Evolutionary conservation across 2,113 vertebrate genomes (phyloP), one percentile per base, ranked within the genome.

Genomic region (Rhea americana): DNA sequence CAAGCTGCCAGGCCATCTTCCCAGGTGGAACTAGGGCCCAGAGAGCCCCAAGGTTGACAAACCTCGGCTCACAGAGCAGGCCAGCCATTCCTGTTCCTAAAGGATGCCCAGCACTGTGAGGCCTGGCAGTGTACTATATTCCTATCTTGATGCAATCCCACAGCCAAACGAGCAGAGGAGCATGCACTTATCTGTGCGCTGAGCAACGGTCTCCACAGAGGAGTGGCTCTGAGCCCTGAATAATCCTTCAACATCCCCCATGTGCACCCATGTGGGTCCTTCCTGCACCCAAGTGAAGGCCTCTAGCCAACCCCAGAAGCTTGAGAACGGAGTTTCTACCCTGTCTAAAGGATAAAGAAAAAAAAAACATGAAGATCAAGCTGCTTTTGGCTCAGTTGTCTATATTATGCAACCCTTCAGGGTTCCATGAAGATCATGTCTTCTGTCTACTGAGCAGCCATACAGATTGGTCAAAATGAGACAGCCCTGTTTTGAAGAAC

Each of bases 181-280:
- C 1, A 0, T 1, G 18, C 43, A 21, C 1, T 2, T 19, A 9
- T 30, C 73, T 21, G 24, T 50, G 16, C 1, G 3, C 58, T 1
- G 8, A 72, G 35, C 25, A 45, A 5, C 3, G 0, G 15, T 26
- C 24, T 24, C 18, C 37, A 13, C 17, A 25, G 67, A 47, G 17
- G 32, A 24, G 30, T 32, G 17, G 11, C 19, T 9, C 30, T 58
- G 56, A 58, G 56, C 56, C 45, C 16, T 47, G 45, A 47, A 47
- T 47, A 47, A 47, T 35, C 45, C 17, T 8, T 47, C 16, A 47
- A 18, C 45, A 18, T 47, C 45, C 17, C 18, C 45, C 45, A 47
- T 47, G 45, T 18, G 45, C 45, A 47, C 39, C 25, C 41, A 39
- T 66, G 11, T 20, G 41, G 41, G 22, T 26, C 22, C 24, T 41